A percentile compares a stretch with the other conserved stretches of the same genome.
phyloP scores from a whole-genome alignment of 2,888 invertebrate genomes.

The Lithosia quadra region DNA sequence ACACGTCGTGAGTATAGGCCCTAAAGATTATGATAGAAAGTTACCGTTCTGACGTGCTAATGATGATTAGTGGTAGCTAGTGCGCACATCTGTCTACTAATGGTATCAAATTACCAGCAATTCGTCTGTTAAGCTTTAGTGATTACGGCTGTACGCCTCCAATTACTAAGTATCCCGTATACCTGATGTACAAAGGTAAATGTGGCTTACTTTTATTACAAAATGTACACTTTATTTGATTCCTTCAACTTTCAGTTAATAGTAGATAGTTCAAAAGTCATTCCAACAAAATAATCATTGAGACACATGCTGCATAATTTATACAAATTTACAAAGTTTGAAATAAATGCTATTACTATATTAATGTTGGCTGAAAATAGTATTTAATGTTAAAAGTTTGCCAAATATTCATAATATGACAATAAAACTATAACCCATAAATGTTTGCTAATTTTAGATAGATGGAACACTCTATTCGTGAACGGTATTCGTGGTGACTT shows the following conservation, averaged over 20 bases:
- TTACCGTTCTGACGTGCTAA: slow-evolving; percentile 7
- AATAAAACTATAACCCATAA: slow-evolving; percentile 16
- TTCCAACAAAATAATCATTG: background rate
- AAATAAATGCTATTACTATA: slow-evolving; percentile 12
- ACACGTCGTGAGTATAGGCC: background rate
- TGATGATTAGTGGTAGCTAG: slow-evolving; percentile 19
- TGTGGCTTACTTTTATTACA: background rate
- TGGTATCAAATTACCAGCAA: slow-evolving; percentile 24
- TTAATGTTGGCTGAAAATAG: slow-evolving; percentile 3
- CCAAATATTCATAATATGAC: slow-evolving; percentile 19
- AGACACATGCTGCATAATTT: background rate
- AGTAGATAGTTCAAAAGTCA: background rate
- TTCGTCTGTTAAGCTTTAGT: slow-evolving; percentile 23
- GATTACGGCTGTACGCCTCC: slow-evolving; percentile 16
- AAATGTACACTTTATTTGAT: background rate
- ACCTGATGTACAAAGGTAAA: background rate
- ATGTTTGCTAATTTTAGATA: background rate
- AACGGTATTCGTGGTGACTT: too few relatives aligned
- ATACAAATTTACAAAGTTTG: background rate
- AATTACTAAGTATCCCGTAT: slow-evolving; percentile 3
- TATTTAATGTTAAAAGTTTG: slow-evolving; percentile 29
- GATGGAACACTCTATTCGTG: too few relatives aligned
- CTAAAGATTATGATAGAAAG: slow-evolving; percentile 10
- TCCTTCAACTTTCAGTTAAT: too few relatives aligned
- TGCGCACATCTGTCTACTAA: slow-evolving; percentile 24